These are phyloP conservation scores for Enteromius thamalakanensis DNA, from an alignment of 2,797 vertebrate species.

Conservation along the genomic window DNA sequence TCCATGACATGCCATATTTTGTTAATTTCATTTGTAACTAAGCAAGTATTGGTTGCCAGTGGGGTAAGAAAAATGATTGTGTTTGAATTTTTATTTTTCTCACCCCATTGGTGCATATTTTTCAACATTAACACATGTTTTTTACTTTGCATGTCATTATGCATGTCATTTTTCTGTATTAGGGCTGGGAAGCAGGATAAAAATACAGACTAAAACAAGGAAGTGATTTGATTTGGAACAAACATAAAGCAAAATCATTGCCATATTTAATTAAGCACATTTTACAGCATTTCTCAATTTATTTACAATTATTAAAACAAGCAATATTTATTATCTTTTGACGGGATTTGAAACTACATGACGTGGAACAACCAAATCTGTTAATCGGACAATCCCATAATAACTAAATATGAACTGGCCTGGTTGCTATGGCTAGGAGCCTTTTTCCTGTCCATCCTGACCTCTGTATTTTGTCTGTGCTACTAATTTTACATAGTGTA, in stretches of 20 bases:
- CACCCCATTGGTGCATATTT: neutral
- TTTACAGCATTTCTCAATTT: neutral
- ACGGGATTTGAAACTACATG: neutral
- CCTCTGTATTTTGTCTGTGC: conserved; percentile 72
- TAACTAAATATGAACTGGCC: neutral
- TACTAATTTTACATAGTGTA: conserved; percentile 78
- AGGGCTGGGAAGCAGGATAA: neutral
- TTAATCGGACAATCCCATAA: neutral
- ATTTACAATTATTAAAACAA: neutral
- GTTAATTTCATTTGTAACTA: neutral
- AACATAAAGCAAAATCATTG: neutral
- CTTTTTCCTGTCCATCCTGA: conserved; percentile 54
- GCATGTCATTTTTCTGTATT: neutral
- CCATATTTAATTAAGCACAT: neutral
- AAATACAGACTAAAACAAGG: neutral
- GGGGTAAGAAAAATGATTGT: neutral
- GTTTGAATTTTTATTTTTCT: too few species aligned
- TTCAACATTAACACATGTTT: neutral
- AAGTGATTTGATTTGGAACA: neutral
- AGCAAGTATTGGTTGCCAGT: neutral
- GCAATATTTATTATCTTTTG: neutral
- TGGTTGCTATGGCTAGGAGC: conserved; percentile 29
- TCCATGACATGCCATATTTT: neutral
- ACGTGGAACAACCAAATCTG: neutral
- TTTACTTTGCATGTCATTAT: neutral